Evolutionary conservation across 2,888 invertebrate species (phyloP).

Genomic region (Emmelina monodactyla): DNA sequence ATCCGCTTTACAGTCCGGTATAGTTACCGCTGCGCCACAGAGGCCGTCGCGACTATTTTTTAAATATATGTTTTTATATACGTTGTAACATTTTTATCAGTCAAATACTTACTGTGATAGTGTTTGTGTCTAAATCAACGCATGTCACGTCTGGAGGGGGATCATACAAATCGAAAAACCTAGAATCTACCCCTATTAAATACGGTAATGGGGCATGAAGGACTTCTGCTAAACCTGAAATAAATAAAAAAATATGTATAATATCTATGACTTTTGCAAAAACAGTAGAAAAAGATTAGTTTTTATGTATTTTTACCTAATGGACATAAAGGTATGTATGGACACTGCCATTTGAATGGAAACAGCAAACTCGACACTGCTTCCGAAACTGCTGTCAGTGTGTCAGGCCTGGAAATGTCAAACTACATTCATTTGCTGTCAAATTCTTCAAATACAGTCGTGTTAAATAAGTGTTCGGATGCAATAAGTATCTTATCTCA

Average conservation of each 20-base stretch:
- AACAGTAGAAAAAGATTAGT: too few species aligned
- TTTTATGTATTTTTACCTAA: conserved; percentile 66
- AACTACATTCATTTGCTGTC: too few species aligned
- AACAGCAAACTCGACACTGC: conserved; percentile 95
- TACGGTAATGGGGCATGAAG: conserved; percentile 97
- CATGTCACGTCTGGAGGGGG: conserved; percentile 97
- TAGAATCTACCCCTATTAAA: conserved; percentile 95
- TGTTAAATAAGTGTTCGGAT: too few species aligned
- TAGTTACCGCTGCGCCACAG: too few species aligned
- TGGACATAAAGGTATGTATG: conserved; percentile 98
- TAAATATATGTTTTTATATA: too few species aligned
- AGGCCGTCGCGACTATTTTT: too few species aligned
- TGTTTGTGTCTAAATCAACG: conserved; percentile 97
- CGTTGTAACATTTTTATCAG: too few species aligned
- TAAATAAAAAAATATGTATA: conserved; percentile 2
- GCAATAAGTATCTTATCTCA: too few species aligned
- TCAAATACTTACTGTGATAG: conserved; percentile 82
- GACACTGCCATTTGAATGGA: conserved; percentile 99
- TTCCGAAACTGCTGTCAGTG: conserved; percentile 96
- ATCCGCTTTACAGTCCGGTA: too few species aligned
- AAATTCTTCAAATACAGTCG: conserved; percentile 4
- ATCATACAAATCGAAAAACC: conserved; percentile 96
- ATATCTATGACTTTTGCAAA: too few species aligned
- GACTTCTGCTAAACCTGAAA: conserved; percentile 87
- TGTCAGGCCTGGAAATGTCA: conserved; percentile 85